These are phyloP conservation scores for Stenchaetothrips biformis DNA, from an alignment of 2,888 invertebrate species.

Conservation along the genomic window DNA sequence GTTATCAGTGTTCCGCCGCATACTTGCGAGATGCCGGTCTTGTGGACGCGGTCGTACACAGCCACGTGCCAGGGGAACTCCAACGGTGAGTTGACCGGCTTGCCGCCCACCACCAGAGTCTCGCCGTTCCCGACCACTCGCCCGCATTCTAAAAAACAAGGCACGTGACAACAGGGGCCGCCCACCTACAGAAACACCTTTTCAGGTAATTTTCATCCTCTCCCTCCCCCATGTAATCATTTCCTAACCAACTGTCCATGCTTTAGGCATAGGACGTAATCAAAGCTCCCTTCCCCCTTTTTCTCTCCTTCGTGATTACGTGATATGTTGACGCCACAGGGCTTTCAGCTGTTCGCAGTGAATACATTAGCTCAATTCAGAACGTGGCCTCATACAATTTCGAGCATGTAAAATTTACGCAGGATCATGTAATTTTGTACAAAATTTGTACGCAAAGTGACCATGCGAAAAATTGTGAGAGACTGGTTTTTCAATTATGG, in stretches of 20 bases:
- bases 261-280: background rate
- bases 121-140: background rate
- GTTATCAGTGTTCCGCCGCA: constrained; percentile 4
- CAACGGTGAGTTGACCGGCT: background rate
- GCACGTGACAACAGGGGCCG: background rate
- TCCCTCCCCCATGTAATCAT: background rate
- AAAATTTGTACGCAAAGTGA: too few relatives aligned
- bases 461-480: too few relatives aligned
- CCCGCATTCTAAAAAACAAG: background rate
- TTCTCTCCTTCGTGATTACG: background rate
- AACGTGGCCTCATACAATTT: too few relatives aligned
- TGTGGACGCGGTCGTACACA: background rate
- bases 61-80: constrained; percentile 9
- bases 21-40: background rate
- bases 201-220: too few relatives aligned
- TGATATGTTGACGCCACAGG: too few relatives aligned
- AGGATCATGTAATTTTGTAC: too few relatives aligned
- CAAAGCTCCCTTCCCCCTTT: background rate
- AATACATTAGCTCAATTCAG: too few relatives aligned
- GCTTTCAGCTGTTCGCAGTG: too few relatives aligned
- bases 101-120: background rate
- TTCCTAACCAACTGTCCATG: background rate
- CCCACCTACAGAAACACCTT: too few relatives aligned
- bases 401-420: too few relatives aligned
- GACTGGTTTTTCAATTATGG: too few relatives aligned